These are phyloP conservation scores for Macrotis lagotis DNA, from an alignment of 2,113 vertebrate genomes.

Conservation along the genomic window DNA sequence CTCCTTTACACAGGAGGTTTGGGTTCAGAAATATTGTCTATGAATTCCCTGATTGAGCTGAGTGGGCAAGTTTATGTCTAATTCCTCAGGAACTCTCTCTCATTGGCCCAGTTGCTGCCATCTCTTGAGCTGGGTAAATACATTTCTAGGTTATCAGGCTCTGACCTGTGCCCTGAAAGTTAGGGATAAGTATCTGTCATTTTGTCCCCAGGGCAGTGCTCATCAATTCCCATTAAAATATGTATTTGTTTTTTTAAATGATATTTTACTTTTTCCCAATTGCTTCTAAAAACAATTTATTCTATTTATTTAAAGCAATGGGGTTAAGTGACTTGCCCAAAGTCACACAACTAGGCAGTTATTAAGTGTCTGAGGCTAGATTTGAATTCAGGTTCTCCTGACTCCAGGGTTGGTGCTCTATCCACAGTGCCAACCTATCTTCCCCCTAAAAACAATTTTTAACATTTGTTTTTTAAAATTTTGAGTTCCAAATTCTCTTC, in stretches of 20 bases:
- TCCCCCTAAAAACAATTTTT: not conserved
- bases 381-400: no score
- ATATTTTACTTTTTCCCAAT: not conserved
- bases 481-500: not conserved
- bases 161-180: not conserved
- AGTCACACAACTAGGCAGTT: no score
- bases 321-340: no score
- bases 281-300: not conserved
- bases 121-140: not conserved
- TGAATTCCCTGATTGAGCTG: not conserved
- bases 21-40: not conserved
- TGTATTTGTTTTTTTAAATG: not conserved
- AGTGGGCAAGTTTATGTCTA: not conserved
- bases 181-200: not conserved
- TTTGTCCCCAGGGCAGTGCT: not conserved
- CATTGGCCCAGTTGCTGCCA: not conserved
- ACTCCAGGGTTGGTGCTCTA: no score
- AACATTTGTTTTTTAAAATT: not conserved
- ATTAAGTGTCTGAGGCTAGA: no score
- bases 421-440: no score
- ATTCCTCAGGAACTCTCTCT: not conserved
- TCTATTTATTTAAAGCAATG: no score
- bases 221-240: not conserved
- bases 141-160: not conserved
- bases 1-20: not conserved